phyloP scores from a whole-genome alignment of 2,888 invertebrate genomes.

The Cantharis rufa region DNA sequence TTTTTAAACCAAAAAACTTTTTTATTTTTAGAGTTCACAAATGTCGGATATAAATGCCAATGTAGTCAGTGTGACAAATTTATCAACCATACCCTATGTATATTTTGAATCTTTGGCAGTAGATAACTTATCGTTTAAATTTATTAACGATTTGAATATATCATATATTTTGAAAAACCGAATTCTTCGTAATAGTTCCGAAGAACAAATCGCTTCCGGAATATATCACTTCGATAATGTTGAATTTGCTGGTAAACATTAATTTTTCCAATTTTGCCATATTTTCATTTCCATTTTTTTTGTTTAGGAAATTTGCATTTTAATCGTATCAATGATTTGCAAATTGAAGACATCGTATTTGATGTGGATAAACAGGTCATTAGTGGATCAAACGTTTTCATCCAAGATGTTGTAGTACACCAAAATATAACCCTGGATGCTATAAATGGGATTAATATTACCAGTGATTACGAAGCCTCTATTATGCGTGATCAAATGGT shows the following conservation, averaged over 20 bases:
- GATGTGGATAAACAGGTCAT: constrained; percentile 46
- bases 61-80: constrained; percentile 42
- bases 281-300: not conserved
- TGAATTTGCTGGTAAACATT: constrained; percentile 39
- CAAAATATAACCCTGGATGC: constrained; percentile 38
- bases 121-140: constrained; percentile 40
- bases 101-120: constrained; percentile 44
- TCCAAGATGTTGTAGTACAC: constrained; percentile 37
- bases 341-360: constrained; percentile 45
- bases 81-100: constrained; percentile 39
- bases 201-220: constrained; percentile 41
- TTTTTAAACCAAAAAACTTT: too few species aligned
- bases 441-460: constrained; percentile 23
- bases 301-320: constrained; percentile 42
- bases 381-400: constrained; percentile 43
- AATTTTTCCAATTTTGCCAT: constrained; percentile 20
- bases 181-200: constrained; percentile 36
- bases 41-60: constrained; percentile 42
- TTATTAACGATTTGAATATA: constrained; percentile 44
- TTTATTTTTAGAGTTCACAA: constrained; percentile 36
- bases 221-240: constrained; percentile 44
- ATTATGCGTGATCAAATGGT: constrained; percentile 18
- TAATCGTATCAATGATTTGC: constrained; percentile 43
- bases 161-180: constrained; percentile 42
- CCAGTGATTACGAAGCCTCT: constrained; percentile 17